These are phyloP conservation scores for Agrochola lota DNA, from an alignment of 2,888 invertebrate species.

Conservation along the genomic window DNA sequence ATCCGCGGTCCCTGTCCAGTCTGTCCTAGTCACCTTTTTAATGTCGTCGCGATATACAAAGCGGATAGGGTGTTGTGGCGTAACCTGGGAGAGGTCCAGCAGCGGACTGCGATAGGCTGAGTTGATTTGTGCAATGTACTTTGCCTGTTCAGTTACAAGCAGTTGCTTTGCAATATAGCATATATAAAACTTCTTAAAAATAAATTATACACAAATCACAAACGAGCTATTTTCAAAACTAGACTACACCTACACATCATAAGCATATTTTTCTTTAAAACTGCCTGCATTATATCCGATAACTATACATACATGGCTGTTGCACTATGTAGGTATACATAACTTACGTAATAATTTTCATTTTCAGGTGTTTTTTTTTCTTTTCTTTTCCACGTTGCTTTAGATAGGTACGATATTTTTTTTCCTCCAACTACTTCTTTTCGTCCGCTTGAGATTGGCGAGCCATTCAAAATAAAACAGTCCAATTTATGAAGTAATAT, in stretches of 20 bases:
- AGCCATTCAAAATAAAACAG: slow-evolving; percentile 6
- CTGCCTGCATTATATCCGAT: not conserved
- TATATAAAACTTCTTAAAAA: not conserved
- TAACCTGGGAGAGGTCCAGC: not conserved
- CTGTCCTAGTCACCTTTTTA: too few species aligned
- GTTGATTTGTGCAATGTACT: not conserved
- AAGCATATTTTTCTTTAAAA: not conserved
- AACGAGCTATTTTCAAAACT: not conserved
- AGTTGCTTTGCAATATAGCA: not conserved
- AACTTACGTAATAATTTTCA: not conserved
- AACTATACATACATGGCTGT: too few species aligned
- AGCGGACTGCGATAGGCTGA: too few species aligned
- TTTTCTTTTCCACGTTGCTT: not conserved
- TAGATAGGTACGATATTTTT: not conserved
- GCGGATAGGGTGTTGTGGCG: too few species aligned
- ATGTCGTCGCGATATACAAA: too few species aligned
- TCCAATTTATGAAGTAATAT: not conserved
- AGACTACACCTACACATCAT: not conserved
- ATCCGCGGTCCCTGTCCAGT: too few species aligned
- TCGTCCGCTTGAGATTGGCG: not conserved
- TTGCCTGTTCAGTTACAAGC: not conserved
- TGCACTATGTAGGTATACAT: too few species aligned
- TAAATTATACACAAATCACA: not conserved
- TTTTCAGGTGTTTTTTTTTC: not conserved
- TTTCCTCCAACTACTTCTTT: not conserved